A percentile compares a stretch with the other conserved stretches of the same genome.
These are phyloP conservation scores for Pithys albifrons DNA, from an alignment of 2,113 vertebrate species.

Conservation along the genomic window DNA sequence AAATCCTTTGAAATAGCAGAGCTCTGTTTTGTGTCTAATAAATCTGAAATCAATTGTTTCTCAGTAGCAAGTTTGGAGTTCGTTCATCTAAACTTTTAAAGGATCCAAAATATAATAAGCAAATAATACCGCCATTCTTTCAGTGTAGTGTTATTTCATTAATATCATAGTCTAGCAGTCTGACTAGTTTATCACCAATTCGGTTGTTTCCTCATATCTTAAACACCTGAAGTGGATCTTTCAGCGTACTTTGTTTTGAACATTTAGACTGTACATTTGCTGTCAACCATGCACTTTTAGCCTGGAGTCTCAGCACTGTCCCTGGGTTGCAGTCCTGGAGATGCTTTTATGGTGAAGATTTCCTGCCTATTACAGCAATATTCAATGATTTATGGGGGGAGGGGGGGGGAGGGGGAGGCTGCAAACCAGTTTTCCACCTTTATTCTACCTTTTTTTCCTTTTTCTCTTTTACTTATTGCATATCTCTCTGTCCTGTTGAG, in stretches of 20 bases:
- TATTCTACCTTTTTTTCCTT: not conserved
- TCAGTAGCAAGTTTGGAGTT: not conserved
- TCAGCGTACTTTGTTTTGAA: not conserved
- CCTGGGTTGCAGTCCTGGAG: not conserved
- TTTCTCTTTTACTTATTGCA: not conserved
- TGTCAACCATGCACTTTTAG: not conserved
- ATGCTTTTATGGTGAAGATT: not conserved
- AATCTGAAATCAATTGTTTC: not conserved
- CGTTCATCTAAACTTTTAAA: not conserved
- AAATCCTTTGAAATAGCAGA: not conserved
- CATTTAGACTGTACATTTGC: not conserved
- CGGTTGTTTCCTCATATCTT: not conserved
- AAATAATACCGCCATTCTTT: not conserved
- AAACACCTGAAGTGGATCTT: not conserved
- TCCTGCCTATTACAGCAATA: not conserved
- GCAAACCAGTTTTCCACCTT: not conserved
- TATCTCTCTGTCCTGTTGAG: not conserved
- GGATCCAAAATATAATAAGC: not conserved
- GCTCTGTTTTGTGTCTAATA: not conserved
- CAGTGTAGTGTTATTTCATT: not conserved
- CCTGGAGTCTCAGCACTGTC: not conserved
- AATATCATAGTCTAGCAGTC: not conserved
- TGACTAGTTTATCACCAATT: not conserved
- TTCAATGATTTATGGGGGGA: no score
- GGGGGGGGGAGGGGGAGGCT: not conserved